These are phyloP conservation scores for Lasiommata megera DNA, from an alignment of 2,888 invertebrate genomes.

Conservation along the genomic window DNA sequence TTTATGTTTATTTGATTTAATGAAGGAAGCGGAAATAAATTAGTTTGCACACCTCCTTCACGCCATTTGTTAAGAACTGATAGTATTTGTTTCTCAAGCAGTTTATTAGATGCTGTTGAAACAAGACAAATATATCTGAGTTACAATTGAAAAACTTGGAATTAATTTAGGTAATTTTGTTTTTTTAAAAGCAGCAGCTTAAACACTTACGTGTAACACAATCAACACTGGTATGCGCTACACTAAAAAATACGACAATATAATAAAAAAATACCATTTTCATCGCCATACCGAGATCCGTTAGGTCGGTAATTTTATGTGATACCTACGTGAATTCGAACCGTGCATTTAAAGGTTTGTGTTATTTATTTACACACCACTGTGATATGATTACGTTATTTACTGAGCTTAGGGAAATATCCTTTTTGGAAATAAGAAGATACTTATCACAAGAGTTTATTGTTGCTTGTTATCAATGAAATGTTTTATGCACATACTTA, in stretches of 20 bases:
- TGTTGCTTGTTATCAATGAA: slow-evolving; percentile 17
- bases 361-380: slow-evolving; percentile 15
- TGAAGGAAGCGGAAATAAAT: slow-evolving; percentile 35
- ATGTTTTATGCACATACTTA: slow-evolving; percentile 4
- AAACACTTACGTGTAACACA: slow-evolving; percentile 18
- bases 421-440: slow-evolving; percentile 17
- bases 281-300: background rate
- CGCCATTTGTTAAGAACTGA: slow-evolving; percentile 36
- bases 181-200: background rate
- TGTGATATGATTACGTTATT: slow-evolving; percentile 17
- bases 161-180: background rate
- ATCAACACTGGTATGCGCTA: slow-evolving; percentile 2
- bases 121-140: too few relatives aligned
- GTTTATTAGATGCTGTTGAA: slow-evolving; percentile 30
- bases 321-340: background rate
- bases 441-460: slow-evolving; percentile 11
- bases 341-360: slow-evolving; percentile 10
- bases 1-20: slow-evolving; percentile 30
- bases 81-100: slow-evolving; percentile 34
- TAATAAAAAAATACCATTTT: slow-evolving; percentile 5
- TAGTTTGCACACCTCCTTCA: slow-evolving; percentile 28
- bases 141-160: too few relatives aligned
- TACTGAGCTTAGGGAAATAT: slow-evolving; percentile 15
- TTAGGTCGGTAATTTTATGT: background rate
- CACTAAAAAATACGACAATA: background rate